phyloP scores from a whole-genome alignment of 2,113 vertebrate species.

The Cebidichthys violaceus region DNA sequence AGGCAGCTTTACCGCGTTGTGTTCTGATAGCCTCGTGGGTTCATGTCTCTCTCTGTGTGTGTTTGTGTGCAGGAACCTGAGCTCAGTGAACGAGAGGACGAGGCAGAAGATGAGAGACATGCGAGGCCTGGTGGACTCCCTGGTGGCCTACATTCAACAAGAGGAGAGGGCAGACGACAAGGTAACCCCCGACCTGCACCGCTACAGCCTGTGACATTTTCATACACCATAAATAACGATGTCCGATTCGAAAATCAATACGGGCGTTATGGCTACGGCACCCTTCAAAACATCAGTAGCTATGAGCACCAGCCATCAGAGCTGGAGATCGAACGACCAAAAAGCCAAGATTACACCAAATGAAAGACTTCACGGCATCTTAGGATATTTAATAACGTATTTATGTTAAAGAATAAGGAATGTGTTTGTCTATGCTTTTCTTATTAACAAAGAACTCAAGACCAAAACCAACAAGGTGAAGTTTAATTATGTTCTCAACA shows the following conservation, averaged over 20 bases:
- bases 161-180: slow-evolving; percentile 90
- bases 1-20: neutral
- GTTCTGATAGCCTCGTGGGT: neutral
- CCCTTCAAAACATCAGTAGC: neutral
- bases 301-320: neutral
- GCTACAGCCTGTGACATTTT: neutral
- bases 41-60: slow-evolving; percentile 9
- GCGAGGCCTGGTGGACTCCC: slow-evolving; percentile 90
- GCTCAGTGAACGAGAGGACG: slow-evolving; percentile 93
- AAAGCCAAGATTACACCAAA: neutral
- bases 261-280: neutral
- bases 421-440: neutral
- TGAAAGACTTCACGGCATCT: neutral
- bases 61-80: slow-evolving; percentile 88
- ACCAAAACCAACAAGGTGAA: neutral
- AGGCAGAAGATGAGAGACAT: slow-evolving; percentile 95
- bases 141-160: slow-evolving; percentile 92
- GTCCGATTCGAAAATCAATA: neutral
- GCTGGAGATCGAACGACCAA: neutral
- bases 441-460: neutral
- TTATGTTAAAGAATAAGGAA: neutral
- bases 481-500: neutral
- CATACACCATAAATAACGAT: neutral
- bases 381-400: neutral
- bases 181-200: slow-evolving; percentile 77